Evolutionary conservation across 2,113 vertebrate species (phyloP).

Genomic region (Nibea albiflora): DNA sequence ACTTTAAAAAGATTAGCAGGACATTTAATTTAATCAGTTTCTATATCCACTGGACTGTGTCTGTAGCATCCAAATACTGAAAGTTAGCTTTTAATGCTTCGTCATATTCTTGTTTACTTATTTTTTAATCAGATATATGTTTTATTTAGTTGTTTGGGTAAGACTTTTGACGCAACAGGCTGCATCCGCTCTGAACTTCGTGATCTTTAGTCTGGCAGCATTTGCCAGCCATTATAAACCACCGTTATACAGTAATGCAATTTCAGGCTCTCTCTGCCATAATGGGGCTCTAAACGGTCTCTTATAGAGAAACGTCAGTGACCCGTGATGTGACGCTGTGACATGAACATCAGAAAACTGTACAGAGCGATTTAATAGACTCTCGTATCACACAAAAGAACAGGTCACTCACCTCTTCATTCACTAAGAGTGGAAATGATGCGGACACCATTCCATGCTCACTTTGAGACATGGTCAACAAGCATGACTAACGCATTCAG

Average conservation of each 20-base stretch:
- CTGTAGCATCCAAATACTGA: neutral
- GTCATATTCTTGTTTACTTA: neutral
- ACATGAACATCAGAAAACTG: neutral
- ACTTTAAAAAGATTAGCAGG: neutral
- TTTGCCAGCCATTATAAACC: neutral
- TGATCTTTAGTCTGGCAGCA: neutral
- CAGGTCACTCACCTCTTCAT: constrained; percentile 4
- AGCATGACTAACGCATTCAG: neutral
- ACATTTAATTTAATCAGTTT: too few species aligned
- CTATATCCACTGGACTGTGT: neutral
- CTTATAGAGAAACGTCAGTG: neutral
- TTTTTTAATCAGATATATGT: too few species aligned
- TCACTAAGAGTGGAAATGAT: neutral
- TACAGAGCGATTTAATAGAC: constrained; percentile 5
- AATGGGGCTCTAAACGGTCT: neutral
- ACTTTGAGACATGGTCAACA: neutral
- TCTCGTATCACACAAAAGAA: constrained; percentile 16
- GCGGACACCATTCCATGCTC: neutral
- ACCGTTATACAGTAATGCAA: neutral
- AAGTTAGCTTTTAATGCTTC: neutral
- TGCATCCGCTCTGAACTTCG: neutral
- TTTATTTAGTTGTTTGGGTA: too few species aligned
- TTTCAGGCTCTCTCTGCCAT: neutral
- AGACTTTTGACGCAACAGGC: neutral
- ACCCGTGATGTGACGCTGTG: neutral